phyloP scores from a whole-genome alignment of 2,113 vertebrate genomes.

The Thomomys bottae region DNA sequence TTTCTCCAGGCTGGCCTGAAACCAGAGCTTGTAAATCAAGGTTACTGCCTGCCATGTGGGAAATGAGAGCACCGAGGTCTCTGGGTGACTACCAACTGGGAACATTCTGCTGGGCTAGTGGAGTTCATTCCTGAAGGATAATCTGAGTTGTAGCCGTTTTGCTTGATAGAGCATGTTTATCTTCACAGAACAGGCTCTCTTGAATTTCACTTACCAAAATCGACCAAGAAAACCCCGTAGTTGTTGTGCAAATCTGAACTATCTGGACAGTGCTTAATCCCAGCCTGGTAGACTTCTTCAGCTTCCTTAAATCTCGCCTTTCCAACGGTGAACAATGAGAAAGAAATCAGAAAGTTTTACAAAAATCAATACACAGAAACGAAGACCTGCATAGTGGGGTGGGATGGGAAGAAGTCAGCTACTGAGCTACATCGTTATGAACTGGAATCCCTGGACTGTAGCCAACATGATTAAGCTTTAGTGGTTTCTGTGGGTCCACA shows the following conservation, averaged over 20 bases:
- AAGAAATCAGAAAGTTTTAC: neutral
- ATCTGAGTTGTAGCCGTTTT: neutral
- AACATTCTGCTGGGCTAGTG: no score
- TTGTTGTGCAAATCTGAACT: slow-evolving; percentile 98
- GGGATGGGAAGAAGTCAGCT: neutral
- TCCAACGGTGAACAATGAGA: slow-evolving; percentile 63
- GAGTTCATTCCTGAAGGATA: neutral
- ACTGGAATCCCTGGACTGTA: neutral
- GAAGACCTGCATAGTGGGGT: neutral
- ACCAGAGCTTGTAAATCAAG: neutral
- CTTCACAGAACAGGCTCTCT: neutral
- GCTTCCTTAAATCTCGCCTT: slow-evolving; percentile 93
- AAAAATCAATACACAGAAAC: neutral
- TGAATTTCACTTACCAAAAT: slow-evolving; percentile 89
- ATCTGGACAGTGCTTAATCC: slow-evolving; percentile 94
- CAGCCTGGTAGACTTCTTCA: slow-evolving; percentile 91
- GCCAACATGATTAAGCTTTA: neutral
- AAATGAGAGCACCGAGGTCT: neutral
- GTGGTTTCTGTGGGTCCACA: no score
- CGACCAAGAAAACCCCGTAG: slow-evolving; percentile 96
- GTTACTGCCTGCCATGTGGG: fast-evolving
- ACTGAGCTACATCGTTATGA: neutral
- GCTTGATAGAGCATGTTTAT: neutral
- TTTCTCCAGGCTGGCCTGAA: neutral
- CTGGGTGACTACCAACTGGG: neutral